These are phyloP conservation scores for Ceratosolen solmsi DNA, from an alignment of 1,140 invertebrate species.

Conservation along the genomic window DNA sequence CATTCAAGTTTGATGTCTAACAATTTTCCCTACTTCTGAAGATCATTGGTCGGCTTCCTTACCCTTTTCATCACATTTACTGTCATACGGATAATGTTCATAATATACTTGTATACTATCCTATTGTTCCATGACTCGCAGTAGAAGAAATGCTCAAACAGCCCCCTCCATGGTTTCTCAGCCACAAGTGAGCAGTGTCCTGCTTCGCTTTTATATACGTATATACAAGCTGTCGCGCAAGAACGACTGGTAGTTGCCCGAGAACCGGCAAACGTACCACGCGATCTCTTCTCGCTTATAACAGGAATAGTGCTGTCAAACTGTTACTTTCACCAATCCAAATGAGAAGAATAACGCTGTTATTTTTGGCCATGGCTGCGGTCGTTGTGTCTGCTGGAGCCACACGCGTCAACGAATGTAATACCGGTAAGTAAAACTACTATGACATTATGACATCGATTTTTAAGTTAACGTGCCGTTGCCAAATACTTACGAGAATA, in stretches of 20 bases:
- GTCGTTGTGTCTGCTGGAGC: constrained; percentile 52
- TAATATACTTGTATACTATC: no score
- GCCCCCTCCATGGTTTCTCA: neutral
- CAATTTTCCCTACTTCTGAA: no score
- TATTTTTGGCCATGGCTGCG: constrained; percentile 57
- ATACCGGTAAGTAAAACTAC: constrained; percentile 54
- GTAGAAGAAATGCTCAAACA: neutral
- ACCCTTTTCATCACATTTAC: no score
- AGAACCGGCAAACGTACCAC: constrained; percentile 52
- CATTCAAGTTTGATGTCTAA: neutral
- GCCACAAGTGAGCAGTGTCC: neutral
- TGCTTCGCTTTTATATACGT: constrained; percentile 7
- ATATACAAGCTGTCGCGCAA: neutral
- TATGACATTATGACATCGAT: neutral
- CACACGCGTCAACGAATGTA: constrained; percentile 61
- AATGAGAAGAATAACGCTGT: constrained; percentile 61
- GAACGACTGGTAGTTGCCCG: constrained; percentile 55
- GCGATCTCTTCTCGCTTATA: neutral
- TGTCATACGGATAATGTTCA: no score
- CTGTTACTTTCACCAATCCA: constrained; percentile 59
- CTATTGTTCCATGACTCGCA: neutral
- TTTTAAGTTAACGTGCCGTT: no score
- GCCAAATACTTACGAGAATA: no score
- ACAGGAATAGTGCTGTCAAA: neutral
- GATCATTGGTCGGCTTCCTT: no score